Evolutionary conservation across 2,113 vertebrate species (phyloP).

Genomic region (Pygoscelis antarcticus): DNA sequence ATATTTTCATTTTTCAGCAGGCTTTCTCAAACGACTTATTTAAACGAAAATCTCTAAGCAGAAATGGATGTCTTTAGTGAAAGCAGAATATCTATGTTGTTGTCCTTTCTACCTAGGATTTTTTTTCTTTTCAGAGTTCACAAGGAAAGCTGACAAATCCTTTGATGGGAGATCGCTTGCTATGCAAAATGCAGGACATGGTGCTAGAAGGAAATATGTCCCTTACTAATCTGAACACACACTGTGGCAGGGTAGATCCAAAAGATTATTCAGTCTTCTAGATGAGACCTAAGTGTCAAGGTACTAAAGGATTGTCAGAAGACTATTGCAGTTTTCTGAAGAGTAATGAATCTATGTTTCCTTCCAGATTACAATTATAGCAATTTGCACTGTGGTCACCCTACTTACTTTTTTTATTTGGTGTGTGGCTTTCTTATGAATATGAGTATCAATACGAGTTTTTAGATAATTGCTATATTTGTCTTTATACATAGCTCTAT

Average conservation of each 20-base stretch:
- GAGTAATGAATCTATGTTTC: not conserved
- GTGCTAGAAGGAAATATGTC: not conserved
- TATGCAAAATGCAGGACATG: not conserved
- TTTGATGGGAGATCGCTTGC: not conserved
- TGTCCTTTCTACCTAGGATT: not conserved
- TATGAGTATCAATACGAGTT: not conserved
- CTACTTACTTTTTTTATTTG: not conserved
- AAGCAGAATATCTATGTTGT: not conserved
- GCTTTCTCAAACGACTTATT: not conserved
- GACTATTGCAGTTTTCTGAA: not conserved
- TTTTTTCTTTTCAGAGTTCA: not conserved
- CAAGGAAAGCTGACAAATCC: not conserved
- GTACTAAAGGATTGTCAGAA: not conserved
- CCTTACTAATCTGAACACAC: not conserved
- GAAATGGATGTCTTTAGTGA: not conserved
- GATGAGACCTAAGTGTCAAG: not conserved
- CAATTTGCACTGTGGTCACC: not conserved
- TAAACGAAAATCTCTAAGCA: not conserved
- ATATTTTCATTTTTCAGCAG: not conserved
- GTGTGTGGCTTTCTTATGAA: not conserved
- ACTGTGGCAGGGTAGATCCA: not conserved
- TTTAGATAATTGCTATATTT: not conserved
- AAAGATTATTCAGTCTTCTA: not conserved
- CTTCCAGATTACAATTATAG: not conserved
- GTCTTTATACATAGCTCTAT: not conserved